Conservation (phyloP, 2,113 vertebrate species). For the Channa maculata region DNA sequence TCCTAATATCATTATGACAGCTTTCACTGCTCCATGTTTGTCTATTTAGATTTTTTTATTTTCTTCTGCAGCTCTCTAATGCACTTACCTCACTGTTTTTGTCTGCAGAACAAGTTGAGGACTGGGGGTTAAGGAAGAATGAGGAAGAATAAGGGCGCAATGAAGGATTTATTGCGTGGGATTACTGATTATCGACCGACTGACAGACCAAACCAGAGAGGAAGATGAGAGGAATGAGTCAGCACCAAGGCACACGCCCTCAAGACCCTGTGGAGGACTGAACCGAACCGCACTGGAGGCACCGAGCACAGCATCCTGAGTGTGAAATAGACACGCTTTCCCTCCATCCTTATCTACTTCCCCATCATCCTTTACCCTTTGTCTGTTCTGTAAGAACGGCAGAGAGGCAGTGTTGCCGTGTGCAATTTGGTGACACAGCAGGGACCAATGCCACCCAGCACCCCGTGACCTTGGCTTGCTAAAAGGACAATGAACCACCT, state of each 20-base stretch:
- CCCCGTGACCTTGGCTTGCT: conserved; percentile 1
- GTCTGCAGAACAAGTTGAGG: conserved; percentile 81
- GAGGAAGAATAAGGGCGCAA: conserved; percentile 29
- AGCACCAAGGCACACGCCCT: conserved; percentile 64
- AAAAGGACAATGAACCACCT: conserved; percentile 5
- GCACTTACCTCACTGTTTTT: conserved; percentile 26
- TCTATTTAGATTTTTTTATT: conserved; percentile 9
- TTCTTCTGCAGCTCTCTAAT: conserved; percentile 12
- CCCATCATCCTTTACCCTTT: conserved; percentile 24
- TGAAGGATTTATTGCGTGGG: conserved; percentile 67
- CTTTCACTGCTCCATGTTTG: conserved; percentile 12
- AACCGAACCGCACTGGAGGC: conserved; percentile 47
- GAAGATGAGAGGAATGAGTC: conserved; percentile 62
- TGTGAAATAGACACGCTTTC: conserved; percentile 30
- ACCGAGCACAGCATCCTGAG: conserved; percentile 49
- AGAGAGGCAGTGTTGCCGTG: conserved; percentile 16
- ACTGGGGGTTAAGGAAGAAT: conserved; percentile 76
- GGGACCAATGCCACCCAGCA: not conserved
- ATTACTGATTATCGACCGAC: conserved; percentile 65
- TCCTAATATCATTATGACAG: conserved; percentile 12
- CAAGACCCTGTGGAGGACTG: conserved; percentile 50
- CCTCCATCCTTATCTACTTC: conserved; percentile 9
- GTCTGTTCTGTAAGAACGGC: conserved; percentile 37
- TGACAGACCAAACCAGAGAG: conserved; percentile 41
- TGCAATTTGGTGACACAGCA: conserved; percentile 27